Evolutionary conservation across 1,140 invertebrate species (phyloP).

Genomic region (Bombyx mandarina): DNA sequence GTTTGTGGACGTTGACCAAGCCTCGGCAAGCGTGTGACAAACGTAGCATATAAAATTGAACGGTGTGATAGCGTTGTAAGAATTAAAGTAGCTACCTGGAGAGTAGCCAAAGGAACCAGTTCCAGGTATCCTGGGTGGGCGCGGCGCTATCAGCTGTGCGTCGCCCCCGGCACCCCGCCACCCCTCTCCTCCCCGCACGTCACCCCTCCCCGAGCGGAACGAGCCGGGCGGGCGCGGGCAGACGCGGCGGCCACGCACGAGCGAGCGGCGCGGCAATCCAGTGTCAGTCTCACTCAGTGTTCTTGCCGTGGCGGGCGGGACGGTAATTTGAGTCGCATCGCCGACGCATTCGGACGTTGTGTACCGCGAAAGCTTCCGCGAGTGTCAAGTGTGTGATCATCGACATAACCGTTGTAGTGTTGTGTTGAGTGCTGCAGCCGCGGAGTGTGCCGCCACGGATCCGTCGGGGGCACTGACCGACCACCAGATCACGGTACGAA

Average conservation of each 20-base stretch:
- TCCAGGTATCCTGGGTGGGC: background rate
- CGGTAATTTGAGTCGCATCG: slow-evolving; percentile 4
- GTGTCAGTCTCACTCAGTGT: background rate
- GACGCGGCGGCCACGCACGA: background rate
- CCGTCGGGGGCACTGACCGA: slow-evolving; percentile 39
- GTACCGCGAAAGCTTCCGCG: background rate
- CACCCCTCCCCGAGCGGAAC: background rate
- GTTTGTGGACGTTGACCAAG: no score
- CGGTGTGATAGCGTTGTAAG: no score
- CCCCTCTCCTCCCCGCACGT: background rate
- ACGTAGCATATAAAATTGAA: no score
- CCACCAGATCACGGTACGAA: slow-evolving; percentile 34
- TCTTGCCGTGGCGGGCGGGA: slow-evolving; percentile 6
- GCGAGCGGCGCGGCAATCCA: background rate
- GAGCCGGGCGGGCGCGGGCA: background rate
- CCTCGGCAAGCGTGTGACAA: no score
- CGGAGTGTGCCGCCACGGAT: slow-evolving; percentile 18
- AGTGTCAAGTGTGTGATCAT: background rate
- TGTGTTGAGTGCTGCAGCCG: background rate
- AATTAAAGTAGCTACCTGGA: no score
- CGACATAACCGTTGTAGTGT: slow-evolving; percentile 1
- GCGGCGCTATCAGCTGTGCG: slow-evolving; percentile 9
- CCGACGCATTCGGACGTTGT: background rate
- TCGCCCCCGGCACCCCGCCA: background rate
- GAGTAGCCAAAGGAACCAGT: no score